phyloP scores from a whole-genome alignment of 2,113 vertebrate species.

The Lophius piscatorius region DNA sequence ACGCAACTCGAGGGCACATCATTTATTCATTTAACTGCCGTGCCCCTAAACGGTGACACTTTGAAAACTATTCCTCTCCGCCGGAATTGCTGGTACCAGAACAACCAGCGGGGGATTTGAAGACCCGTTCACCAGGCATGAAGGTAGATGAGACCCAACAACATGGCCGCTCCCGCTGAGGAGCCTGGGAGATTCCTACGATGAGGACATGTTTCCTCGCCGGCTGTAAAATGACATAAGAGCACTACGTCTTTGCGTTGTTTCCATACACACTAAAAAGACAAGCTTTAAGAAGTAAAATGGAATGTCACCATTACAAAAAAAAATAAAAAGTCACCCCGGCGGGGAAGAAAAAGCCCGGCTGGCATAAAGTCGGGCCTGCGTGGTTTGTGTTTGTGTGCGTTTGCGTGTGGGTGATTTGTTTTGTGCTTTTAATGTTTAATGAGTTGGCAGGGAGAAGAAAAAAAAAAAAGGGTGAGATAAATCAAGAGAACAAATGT shows the following conservation, averaged over 20 bases:
- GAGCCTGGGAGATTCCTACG: slow-evolving; percentile 63
- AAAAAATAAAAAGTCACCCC: slow-evolving; percentile 48
- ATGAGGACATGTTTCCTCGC: slow-evolving; percentile 40
- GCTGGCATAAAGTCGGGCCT: slow-evolving; percentile 23
- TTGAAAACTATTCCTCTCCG: slow-evolving; percentile 71
- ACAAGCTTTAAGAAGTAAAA: slow-evolving; percentile 24
- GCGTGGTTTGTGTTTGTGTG: slow-evolving; percentile 17
- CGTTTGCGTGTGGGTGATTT: slow-evolving; percentile 22
- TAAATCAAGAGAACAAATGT: slow-evolving; percentile 37
- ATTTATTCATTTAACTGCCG: slow-evolving; percentile 76
- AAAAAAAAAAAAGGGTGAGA: slow-evolving; percentile 29
- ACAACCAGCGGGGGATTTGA: slow-evolving; percentile 51
- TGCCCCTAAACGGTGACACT: slow-evolving; percentile 73
- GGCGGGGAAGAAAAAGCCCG: slow-evolving; percentile 26
- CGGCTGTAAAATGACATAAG: slow-evolving; percentile 61
- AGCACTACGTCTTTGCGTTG: slow-evolving; percentile 35
- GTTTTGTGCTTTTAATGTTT: slow-evolving; percentile 43
- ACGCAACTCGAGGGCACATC: slow-evolving; percentile 72
- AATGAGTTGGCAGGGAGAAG: slow-evolving; percentile 49
- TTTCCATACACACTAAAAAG: slow-evolving; percentile 49
- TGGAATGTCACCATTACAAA: slow-evolving; percentile 46
- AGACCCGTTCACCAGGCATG: slow-evolving; percentile 56
- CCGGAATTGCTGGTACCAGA: slow-evolving; percentile 46
- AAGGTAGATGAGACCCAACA: slow-evolving; percentile 59
- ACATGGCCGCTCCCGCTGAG: slow-evolving; percentile 43